Base-by-base conservation (phyloP, 2,113 vertebrate species). In the Pleuronectes platessa region DNA sequence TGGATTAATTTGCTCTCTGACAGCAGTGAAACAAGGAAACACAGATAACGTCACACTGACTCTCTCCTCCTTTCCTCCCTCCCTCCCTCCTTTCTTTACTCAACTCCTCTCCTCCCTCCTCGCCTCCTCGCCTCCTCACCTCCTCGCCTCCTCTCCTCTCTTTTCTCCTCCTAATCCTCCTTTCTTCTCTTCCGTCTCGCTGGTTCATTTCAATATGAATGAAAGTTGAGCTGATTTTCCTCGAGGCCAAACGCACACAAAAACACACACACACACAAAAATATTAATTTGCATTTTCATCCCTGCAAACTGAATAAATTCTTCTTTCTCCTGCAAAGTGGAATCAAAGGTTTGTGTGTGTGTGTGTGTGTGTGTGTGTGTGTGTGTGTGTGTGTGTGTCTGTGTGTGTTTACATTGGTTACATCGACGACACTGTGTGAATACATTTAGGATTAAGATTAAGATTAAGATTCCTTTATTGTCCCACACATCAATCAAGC, bases 131-230 rank as follows among this genome's bases (percentile, higher is more conserved):
- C 4, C 11, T 6, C 5, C 8, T 15, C 12, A 17, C 20, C 27
- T 27, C 18, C n/a, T 24, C 17, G 9, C 4, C 11, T 6, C 5
- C 13, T 37, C 60, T 70, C 26, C 24, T 66, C 8, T 68, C 21
- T 40, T 55, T 23, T 42, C 56, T 31, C 56, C 23, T 49, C 21
- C 58, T 84, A 76, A 87, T 79, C 82, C 69, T 27, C 67, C 47
- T 76, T 51, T 71, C 61, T 75, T 24, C 23, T 69, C 40, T 17
- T n/a, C 37, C 81, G 61, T 61, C 65, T 67, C n/a, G 14, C 69
- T 14, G 27, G 5, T 75, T 86, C 78, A 86, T 90, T 89, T 90
- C 66, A 87, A 84, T 86, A 84, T 90, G 78, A 89, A 89, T 87
- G 78, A 56, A 82, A 78, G 61, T 61, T 76, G 75, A 87, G 81